Evolutionary conservation across 2,113 vertebrate species (phyloP), one percentile per base, ranked within the genome.

Genomic region (Haplochromis vanheusdeni): DNA sequence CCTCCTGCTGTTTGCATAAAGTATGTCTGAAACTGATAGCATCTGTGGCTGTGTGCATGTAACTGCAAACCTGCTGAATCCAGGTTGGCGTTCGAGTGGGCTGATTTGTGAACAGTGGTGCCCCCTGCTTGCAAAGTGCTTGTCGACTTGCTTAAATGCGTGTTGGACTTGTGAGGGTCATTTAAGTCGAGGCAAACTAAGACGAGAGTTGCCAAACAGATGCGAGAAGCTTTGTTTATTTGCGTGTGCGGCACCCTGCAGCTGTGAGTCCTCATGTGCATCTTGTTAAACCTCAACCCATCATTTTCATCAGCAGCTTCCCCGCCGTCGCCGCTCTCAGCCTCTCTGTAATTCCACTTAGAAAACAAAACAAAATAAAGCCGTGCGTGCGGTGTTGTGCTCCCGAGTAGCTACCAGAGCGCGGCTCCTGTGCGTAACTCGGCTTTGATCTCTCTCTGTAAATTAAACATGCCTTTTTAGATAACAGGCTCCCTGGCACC

Each of bases 401-500:
- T 70, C 54, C 85, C 11, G n/a, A 54, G 33, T 8, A 9, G 81
- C 37, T 86, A 80, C 45, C 55, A 31, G 47, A 68, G 83, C 11
- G 55, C 19, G 7, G 11, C 68, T 84, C 68, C 79, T 85, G 79
- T 11, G 81, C 17, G 12, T 11, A 55, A 26, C 82, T 56, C 11
- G 1, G 79, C 93, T 93, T 94, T 94, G 89, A 95, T 94, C 89
- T 86, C 23, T 9, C 19, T 6, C 84, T 75, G 82, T 93, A 93
- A 92, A 93, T 94, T 93, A 94, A 94, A 89, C 88, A 92, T 81
- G 75, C 26, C 87, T 92, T 89, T 93, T 88, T 83, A 89, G 91
- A 93, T 88, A 88, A 90, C 89, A 79, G 87, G 56, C 90, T 90
- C 81, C 11, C 83, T 58, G 79, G 83, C 90, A 81, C 89, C 93